phyloP scores from a whole-genome alignment of 1,140 invertebrate genomes.

The Zaprionus kolodkinae region DNA sequence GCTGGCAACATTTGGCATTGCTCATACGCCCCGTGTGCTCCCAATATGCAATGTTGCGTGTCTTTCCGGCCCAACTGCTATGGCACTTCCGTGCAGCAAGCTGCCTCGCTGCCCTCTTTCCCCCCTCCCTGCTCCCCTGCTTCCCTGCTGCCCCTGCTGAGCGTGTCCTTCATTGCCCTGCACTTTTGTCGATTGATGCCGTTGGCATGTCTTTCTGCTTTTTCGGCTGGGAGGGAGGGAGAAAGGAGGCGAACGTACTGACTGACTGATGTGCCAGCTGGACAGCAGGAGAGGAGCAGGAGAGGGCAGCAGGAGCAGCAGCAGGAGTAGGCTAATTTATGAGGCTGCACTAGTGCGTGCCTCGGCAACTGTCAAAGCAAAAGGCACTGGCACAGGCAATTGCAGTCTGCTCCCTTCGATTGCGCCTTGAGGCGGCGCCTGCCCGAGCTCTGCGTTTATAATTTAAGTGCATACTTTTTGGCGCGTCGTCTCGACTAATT shows the following conservation, averaged over 20 bases:
- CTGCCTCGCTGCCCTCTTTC: neutral
- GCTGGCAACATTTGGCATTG: slow-evolving; percentile 66
- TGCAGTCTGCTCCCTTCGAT: slow-evolving; percentile 28
- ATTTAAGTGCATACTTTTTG: slow-evolving; percentile 48
- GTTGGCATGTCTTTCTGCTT: slow-evolving; percentile 65
- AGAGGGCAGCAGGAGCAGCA: neutral
- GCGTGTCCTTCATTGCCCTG: slow-evolving; percentile 36
- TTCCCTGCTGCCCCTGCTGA: slow-evolving; percentile 8
- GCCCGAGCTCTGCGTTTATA: slow-evolving; percentile 39
- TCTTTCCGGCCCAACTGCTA: slow-evolving; percentile 60
- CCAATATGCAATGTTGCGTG: slow-evolving; percentile 79
- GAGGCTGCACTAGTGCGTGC: slow-evolving; percentile 30
- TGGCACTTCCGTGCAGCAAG: slow-evolving; percentile 37
- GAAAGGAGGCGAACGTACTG: no score
- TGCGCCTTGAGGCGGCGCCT: slow-evolving; percentile 10
- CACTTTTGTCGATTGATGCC: slow-evolving; percentile 75
- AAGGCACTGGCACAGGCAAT: slow-evolving; percentile 50
- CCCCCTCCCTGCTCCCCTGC: neutral
- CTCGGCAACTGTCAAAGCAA: slow-evolving; percentile 68
- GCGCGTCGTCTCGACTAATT: slow-evolving; percentile 57
- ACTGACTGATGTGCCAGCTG: slow-evolving; percentile 52
- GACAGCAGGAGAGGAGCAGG: no score
- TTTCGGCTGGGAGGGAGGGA: slow-evolving; percentile 8
- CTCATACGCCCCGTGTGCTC: slow-evolving; percentile 73
- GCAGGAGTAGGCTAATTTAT: slow-evolving; percentile 64